These are phyloP conservation scores for Picus viridis DNA, from an alignment of 2,797 vertebrate genomes.

Conservation along the genomic window DNA sequence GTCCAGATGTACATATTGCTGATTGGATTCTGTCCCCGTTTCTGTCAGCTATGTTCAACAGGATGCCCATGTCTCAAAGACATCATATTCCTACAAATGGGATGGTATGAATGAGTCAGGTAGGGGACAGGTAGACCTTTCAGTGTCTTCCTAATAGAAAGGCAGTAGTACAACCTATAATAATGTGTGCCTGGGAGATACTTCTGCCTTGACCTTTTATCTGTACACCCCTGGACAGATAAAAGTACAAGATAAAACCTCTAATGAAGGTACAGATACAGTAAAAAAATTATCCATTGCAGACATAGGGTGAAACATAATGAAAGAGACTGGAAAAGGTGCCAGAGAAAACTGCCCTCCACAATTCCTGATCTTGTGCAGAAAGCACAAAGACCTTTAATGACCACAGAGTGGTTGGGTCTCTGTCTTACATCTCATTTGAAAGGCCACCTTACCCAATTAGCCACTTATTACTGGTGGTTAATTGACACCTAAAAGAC, in stretches of 20 bases:
- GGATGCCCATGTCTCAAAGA: background rate
- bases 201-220: background rate
- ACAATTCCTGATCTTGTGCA: background rate
- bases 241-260: background rate
- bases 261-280: background rate
- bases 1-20: background rate
- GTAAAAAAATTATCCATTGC: background rate
- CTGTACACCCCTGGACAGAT: background rate
- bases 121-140: background rate
- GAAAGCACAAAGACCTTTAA: constrained; percentile 11
- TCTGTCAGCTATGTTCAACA: background rate
- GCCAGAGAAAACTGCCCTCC: background rate
- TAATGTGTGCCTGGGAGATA: background rate
- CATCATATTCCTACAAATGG: background rate
- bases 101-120: background rate
- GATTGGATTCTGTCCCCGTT: background rate
- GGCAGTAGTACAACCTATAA: background rate
- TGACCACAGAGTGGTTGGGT: background rate
- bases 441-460: constrained; percentile 51
- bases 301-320: background rate
- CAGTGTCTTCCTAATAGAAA: background rate
- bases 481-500: constrained; percentile 65
- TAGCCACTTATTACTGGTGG: constrained; percentile 42
- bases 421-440: constrained; percentile 38
- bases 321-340: background rate